Evolutionary conservation across 1,140 invertebrate genomes (phyloP).

Genomic region (Anoplophora glabripennis): DNA sequence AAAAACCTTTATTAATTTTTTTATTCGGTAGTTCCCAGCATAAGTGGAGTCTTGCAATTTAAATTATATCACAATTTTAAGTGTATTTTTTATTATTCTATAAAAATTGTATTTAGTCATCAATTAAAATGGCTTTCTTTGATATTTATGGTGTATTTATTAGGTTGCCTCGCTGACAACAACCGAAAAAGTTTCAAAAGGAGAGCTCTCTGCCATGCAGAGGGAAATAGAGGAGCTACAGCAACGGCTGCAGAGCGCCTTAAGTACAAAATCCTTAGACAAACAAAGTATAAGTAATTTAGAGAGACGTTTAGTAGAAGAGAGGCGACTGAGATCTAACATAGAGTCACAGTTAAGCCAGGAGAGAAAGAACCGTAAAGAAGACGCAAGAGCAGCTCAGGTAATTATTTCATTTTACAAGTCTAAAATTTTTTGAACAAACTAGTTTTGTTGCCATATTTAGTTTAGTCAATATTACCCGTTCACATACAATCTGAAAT

Average conservation of each 20-base stretch:
- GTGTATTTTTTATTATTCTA: too few relatives aligned
- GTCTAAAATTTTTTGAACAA: not conserved
- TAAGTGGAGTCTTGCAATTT: too few relatives aligned
- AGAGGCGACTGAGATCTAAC: conserved; percentile 69
- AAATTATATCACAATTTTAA: too few relatives aligned
- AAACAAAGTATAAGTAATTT: conserved; percentile 71
- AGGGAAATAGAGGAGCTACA: conserved; percentile 81
- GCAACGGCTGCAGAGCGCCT: conserved; percentile 55
- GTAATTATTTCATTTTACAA: conserved; percentile 36
- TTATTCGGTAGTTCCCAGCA: too few relatives aligned
- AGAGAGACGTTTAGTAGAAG: conserved; percentile 82
- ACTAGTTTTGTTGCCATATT: not conserved
- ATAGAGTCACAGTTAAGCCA: conserved; percentile 75
- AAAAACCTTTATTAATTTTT: too few relatives aligned
- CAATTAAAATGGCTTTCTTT: too few relatives aligned
- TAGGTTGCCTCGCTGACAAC: conserved; percentile 52
- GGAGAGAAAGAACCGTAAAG: conserved; percentile 71
- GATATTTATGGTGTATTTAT: not conserved
- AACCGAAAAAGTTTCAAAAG: conserved; percentile 70
- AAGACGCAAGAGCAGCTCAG: conserved; percentile 64
- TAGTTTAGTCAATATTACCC: too few relatives aligned
- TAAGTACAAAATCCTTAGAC: conserved; percentile 70
- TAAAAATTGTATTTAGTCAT: too few relatives aligned
- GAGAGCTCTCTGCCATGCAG: conserved; percentile 73
- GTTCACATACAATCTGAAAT: too few relatives aligned